Evolutionary conservation across 2,797 vertebrate genomes (phyloP).

Genomic region (Falco naumanni): DNA sequence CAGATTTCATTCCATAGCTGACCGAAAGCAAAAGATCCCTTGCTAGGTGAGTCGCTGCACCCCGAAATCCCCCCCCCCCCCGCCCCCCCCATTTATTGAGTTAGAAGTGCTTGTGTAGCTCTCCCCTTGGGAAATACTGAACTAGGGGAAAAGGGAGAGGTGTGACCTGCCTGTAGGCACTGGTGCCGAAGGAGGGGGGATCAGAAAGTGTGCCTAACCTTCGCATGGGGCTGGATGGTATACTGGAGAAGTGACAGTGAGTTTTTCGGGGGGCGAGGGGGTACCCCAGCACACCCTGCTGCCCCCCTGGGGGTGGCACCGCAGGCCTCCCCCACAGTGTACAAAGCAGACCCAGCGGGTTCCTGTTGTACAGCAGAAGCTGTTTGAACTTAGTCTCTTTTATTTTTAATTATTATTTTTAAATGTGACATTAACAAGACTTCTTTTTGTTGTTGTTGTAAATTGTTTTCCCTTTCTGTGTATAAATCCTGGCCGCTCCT

Average conservation of each 20-base stretch:
- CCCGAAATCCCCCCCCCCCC: neutral
- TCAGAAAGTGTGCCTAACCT: neutral
- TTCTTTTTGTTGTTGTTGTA: conserved; percentile 76
- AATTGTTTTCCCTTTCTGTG: conserved; percentile 81
- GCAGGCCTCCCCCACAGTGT: neutral
- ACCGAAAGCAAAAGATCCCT: neutral
- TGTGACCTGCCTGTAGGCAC: neutral
- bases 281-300: neutral
- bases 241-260: neutral
- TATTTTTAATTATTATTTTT: conserved; percentile 33
- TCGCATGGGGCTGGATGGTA: neutral
- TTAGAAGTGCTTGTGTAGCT: neutral
- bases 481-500: conserved; percentile 77
- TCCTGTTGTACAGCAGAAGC: neutral
- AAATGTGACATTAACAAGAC: conserved; percentile 72
- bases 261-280: neutral
- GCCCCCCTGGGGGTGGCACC: neutral
- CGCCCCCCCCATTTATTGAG: neutral
- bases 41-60: neutral
- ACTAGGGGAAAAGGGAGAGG: neutral
- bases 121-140: neutral
- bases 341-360: neutral
- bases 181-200: accelerated
- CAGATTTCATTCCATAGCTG: accelerated
- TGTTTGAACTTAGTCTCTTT: conserved; percentile 54